These are phyloP conservation scores for Laticauda laticaudata DNA, from an alignment of 2,113 vertebrate species.

Conservation along the genomic window DNA sequence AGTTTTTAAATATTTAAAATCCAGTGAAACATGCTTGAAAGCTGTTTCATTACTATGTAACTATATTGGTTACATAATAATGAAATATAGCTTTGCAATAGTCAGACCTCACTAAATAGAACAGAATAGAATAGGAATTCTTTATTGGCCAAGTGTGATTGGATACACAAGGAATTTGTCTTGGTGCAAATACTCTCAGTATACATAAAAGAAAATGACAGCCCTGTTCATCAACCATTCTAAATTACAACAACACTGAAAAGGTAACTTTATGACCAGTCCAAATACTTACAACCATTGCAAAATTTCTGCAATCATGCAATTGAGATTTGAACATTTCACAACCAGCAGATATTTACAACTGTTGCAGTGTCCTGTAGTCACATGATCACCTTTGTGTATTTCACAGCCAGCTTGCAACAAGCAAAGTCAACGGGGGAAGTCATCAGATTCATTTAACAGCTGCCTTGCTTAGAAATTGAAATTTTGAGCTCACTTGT, in stretches of 20 bases:
- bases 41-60: background rate
- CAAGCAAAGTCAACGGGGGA: background rate
- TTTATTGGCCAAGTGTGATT: no score
- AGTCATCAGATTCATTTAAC: background rate
- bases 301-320: background rate
- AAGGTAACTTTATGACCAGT: background rate
- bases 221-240: background rate
- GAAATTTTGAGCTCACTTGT: background rate
- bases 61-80: background rate
- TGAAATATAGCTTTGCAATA: background rate
- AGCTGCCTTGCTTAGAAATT: background rate
- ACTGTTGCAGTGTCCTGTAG: background rate
- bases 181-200: no score
- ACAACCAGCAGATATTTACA: background rate
- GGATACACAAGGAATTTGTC: no score
- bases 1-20: background rate
- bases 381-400: background rate
- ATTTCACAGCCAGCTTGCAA: background rate
- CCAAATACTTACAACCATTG: background rate
- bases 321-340: background rate
- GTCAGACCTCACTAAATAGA: background rate
- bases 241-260: background rate
- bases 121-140: no score
- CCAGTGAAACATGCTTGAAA: background rate
- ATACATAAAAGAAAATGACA: background rate